Conservation (phyloP, 1,140 invertebrate genomes). For the Trichonephila inaurata region DNA sequence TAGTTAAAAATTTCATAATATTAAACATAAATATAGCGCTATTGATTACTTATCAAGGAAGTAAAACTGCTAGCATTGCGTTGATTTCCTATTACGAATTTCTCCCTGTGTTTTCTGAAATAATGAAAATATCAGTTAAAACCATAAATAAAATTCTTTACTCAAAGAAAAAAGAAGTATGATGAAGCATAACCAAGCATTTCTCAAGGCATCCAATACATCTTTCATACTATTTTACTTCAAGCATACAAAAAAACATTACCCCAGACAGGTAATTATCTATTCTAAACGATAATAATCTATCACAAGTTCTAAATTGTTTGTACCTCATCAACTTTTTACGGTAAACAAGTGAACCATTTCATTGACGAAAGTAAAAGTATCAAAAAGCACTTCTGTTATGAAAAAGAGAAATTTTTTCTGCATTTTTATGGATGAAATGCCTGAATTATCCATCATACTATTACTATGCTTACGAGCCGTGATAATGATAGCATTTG, state of each 20-base stretch:
- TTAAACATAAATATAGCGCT: too few relatives aligned
- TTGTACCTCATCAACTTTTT: background rate
- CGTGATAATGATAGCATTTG: background rate
- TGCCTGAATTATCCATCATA: background rate
- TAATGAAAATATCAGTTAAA: too few relatives aligned
- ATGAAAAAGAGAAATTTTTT: background rate
- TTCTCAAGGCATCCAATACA: too few relatives aligned
- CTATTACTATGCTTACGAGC: background rate
- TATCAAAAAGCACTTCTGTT: background rate
- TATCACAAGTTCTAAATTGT: background rate
- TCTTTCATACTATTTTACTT: too few relatives aligned
- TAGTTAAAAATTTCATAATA: too few relatives aligned
- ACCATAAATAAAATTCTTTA: too few relatives aligned
- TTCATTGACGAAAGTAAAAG: background rate
- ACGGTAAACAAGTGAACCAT: background rate
- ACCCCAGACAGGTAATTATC: background rate
- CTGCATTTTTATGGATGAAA: background rate
- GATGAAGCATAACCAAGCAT: too few relatives aligned
- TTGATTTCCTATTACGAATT: too few relatives aligned
- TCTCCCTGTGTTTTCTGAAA: too few relatives aligned
- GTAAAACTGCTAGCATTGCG: too few relatives aligned
- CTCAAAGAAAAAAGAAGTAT: too few relatives aligned
- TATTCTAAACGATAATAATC: background rate
- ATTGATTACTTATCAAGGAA: too few relatives aligned
- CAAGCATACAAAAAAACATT: background rate